Evolutionary conservation across 2,113 vertebrate genomes (phyloP).

Genomic region (Herpetotheres cachinnans): DNA sequence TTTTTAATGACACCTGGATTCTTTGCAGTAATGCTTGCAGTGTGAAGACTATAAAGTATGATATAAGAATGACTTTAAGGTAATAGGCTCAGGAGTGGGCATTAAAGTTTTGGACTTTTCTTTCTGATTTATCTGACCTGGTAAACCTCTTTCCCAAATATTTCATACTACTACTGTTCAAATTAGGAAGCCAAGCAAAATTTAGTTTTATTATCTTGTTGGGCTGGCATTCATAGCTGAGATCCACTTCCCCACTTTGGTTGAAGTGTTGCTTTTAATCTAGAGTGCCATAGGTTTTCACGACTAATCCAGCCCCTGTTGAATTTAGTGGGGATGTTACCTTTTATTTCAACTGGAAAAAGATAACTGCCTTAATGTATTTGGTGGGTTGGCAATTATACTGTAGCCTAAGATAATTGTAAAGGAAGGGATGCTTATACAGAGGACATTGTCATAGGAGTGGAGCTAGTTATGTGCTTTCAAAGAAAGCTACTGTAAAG

Average conservation of each 20-base stretch:
- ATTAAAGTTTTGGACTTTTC: not conserved
- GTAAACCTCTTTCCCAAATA: not conserved
- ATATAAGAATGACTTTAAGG: not conserved
- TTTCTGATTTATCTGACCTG: not conserved
- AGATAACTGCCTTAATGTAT: not conserved
- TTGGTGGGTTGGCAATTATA: not conserved
- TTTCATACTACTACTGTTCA: too few species aligned
- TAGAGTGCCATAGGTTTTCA: not conserved
- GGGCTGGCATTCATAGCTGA: not conserved
- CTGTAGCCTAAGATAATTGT: not conserved
- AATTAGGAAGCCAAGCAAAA: too few species aligned
- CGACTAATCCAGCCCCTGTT: not conserved
- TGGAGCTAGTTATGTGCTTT: not conserved
- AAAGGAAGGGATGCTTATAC: not conserved
- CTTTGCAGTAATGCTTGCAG: not conserved
- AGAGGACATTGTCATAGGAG: not conserved
- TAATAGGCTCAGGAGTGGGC: not conserved
- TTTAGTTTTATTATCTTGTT: not conserved
- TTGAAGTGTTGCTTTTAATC: not conserved
- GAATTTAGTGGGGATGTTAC: not conserved
- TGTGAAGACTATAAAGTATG: not conserved
- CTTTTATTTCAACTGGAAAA: not conserved
- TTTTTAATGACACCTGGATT: not conserved
- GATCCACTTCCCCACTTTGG: accelerated
- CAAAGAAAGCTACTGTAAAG: not conserved